Conservation (phyloP, 2,888 invertebrate genomes). For the Caenorhabditis angaria region DNA sequence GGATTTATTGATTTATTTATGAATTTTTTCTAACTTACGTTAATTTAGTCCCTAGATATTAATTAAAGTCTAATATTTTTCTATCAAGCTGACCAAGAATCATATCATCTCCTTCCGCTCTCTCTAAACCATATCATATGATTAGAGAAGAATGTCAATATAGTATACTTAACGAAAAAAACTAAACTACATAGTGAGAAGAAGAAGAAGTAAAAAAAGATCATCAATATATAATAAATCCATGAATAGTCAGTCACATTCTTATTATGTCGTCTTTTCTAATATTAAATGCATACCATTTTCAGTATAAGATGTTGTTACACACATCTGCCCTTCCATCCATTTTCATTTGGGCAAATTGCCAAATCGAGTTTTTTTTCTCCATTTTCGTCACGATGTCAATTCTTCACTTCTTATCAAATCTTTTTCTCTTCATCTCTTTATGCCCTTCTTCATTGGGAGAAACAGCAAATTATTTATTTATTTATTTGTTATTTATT, state of each 20-base stretch:
- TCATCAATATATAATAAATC: conserved; percentile 2
- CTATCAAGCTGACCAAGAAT: too few relatives aligned
- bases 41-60: too few relatives aligned
- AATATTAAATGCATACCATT: conserved; percentile 4
- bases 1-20: neutral
- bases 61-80: too few relatives aligned
- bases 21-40: too few relatives aligned
- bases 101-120: too few relatives aligned
- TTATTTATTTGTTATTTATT: conserved; percentile 5
- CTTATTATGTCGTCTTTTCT: neutral
- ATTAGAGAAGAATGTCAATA: too few relatives aligned
- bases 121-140: too few relatives aligned
- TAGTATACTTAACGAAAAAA: too few relatives aligned
- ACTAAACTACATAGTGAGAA: neutral
- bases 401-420: conserved; percentile 19
- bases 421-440: conserved; percentile 16
- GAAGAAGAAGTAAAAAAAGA: neutral
- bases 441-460: neutral
- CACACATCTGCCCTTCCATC: neutral
- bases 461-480: conserved; percentile 2
- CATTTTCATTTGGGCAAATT: neutral
- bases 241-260: neutral
- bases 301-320: neutral
- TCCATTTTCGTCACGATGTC: conserved; percentile 15
- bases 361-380: neutral